A percentile compares a stretch with the other conserved stretches of the same genome.
Evolutionary conservation across 1,140 invertebrate genomes (phyloP).

Genomic region (Drosophila mojavensis): DNA sequence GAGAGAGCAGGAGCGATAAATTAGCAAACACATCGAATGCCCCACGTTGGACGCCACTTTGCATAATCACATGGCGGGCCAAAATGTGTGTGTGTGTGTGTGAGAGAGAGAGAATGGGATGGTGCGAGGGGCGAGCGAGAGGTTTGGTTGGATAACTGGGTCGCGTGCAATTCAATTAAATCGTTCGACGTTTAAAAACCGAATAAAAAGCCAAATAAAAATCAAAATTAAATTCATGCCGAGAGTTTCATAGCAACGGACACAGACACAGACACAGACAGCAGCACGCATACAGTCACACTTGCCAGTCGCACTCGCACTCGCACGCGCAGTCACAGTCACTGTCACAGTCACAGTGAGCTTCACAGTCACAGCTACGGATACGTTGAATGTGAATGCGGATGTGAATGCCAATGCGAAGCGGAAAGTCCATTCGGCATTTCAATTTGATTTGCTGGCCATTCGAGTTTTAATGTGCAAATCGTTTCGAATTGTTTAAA

Average conservation of each 20-base stretch:
- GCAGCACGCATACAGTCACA: background rate
- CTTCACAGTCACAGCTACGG: background rate
- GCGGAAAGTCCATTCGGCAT: slow-evolving; percentile 48
- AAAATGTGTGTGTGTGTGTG: too few species aligned
- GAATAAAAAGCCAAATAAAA: slow-evolving; percentile 70
- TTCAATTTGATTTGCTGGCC: slow-evolving; percentile 71
- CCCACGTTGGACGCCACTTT: slow-evolving; percentile 39
- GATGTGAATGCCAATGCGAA: slow-evolving; percentile 4
- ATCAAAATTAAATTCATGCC: slow-evolving; percentile 73
- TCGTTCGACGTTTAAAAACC: slow-evolving; percentile 68
- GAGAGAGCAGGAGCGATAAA: slow-evolving; percentile 19
- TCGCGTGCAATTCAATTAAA: slow-evolving; percentile 68
- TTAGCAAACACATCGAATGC: slow-evolving; percentile 30
- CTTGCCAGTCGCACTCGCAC: slow-evolving; percentile 1
- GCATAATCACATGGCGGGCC: slow-evolving; percentile 38
- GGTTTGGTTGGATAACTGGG: slow-evolving; percentile 20
- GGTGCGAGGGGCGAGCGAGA: background rate
- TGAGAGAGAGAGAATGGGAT: background rate
- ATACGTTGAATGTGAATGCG: background rate
- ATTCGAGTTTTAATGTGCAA: slow-evolving; percentile 48
- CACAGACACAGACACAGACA: slow-evolving; percentile 16
- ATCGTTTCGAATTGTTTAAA: slow-evolving; percentile 53
- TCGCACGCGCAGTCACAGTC: background rate
- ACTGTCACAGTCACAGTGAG: background rate
- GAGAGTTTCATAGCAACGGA: slow-evolving; percentile 35